Evolutionary conservation across 2,888 invertebrate species (phyloP).

Genomic region (Cremastobaeus sp.): DNA sequence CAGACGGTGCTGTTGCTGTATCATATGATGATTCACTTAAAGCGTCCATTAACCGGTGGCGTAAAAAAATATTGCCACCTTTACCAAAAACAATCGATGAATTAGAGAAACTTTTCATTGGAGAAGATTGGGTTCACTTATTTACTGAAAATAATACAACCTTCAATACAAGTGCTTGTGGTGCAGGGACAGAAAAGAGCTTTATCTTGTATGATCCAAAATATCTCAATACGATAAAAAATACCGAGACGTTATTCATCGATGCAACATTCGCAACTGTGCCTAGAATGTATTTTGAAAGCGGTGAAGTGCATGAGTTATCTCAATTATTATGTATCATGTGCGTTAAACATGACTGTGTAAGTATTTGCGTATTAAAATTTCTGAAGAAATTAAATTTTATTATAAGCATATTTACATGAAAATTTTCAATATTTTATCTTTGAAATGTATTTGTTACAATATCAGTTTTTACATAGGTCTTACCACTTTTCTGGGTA

Average conservation of each 20-base stretch:
- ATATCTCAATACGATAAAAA: neutral
- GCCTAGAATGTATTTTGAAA: neutral
- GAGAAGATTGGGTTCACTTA: neutral
- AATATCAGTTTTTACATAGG: too few relatives aligned
- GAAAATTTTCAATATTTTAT: too few relatives aligned
- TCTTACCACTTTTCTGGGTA: too few relatives aligned
- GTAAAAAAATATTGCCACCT: neutral
- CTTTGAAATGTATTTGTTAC: too few relatives aligned
- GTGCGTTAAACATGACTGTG: neutral
- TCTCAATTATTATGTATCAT: neutral
- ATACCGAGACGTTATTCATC: neutral
- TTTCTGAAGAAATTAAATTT: too few relatives aligned
- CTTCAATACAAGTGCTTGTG: neutral
- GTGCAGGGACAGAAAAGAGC: neutral
- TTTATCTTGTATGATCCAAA: neutral
- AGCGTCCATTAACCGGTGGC: neutral
- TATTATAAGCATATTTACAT: too few relatives aligned
- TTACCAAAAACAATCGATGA: neutral
- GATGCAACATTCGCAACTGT: neutral
- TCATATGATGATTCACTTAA: neutral
- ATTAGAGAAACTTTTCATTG: neutral
- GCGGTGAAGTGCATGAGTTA: neutral
- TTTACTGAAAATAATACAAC: neutral
- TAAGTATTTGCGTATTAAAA: too few relatives aligned
- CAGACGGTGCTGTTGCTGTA: neutral